These are phyloP conservation scores for Dryocosmus kuriphilus DNA, from an alignment of 2,888 invertebrate genomes.

Conservation along the genomic window DNA sequence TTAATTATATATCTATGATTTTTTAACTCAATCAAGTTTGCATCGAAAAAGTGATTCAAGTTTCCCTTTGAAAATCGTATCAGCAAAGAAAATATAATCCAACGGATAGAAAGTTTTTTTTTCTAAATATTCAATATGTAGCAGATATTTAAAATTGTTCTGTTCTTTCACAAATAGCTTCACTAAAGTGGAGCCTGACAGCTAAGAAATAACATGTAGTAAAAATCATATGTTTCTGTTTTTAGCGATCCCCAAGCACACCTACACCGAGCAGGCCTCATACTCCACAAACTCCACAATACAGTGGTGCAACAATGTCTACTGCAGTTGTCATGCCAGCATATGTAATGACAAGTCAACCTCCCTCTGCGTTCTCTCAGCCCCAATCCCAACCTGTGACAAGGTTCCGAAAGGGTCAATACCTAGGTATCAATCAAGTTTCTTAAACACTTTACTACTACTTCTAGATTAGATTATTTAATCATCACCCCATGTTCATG, in stretches of 20 bases:
- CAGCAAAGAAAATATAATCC: no score
- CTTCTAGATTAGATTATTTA: conserved; percentile 33
- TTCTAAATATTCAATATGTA: no score
- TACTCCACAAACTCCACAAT: conserved; percentile 90
- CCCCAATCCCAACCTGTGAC: conserved; percentile 72
- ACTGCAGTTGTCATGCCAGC: conserved; percentile 78
- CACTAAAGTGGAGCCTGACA: not conserved
- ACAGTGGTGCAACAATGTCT: conserved; percentile 78
- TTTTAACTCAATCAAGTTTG: no score
- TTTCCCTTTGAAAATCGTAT: no score
- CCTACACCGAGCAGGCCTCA: conserved; percentile 87
- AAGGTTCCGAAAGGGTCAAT: conserved; percentile 77
- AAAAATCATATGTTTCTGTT: conserved; percentile 42
- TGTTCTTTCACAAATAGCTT: not conserved
- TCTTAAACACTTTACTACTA: not conserved
- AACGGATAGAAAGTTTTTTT: no score
- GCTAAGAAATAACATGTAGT: not conserved
- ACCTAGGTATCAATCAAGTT: conserved; percentile 40
- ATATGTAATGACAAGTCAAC: conserved; percentile 79
- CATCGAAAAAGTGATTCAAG: no score
- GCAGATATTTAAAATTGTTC: no score
- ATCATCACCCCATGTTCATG: not conserved
- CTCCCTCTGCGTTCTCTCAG: conserved; percentile 76
- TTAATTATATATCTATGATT: no score
- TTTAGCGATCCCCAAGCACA: conserved; percentile 82